A percentile compares a stretch with the other conserved stretches of the same genome.
Evolutionary conservation across 2,113 vertebrate genomes (phyloP).

Genomic region (Ardeotis arabs): DNA sequence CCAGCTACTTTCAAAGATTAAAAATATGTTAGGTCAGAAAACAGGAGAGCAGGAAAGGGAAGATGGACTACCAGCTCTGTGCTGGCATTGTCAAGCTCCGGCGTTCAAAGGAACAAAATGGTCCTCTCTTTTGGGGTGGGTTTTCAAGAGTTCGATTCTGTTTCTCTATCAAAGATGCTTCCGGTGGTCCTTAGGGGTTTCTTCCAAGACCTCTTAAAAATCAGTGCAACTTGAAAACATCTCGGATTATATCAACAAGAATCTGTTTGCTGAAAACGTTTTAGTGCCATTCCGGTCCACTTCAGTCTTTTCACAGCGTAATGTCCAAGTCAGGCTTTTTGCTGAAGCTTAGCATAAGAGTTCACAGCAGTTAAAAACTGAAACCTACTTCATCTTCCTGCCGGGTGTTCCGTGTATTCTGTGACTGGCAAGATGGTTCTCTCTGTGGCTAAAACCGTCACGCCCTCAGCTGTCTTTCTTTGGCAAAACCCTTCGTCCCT

Average conservation of each 20-base stretch:
- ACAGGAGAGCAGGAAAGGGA: not conserved
- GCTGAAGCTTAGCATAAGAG: not conserved
- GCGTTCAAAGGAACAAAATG: not conserved
- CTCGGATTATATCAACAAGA: accelerated
- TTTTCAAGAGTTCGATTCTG: not conserved
- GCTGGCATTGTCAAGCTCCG: not conserved
- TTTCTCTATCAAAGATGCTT: not conserved
- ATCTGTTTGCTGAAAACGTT: not conserved
- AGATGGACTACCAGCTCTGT: not conserved
- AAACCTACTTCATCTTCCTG: not conserved
- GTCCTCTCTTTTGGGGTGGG: not conserved
- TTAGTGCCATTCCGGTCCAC: not conserved
- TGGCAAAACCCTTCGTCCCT: not conserved
- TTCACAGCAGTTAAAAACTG: not conserved
- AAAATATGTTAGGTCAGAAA: not conserved
- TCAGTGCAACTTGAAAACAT: not conserved
- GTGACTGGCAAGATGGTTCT: not conserved
- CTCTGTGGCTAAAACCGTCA: not conserved
- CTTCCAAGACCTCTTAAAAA: not conserved
- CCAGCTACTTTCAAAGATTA: not conserved
- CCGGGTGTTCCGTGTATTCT: not conserved
- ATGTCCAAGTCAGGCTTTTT: not conserved
- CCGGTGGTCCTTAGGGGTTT: accelerated
- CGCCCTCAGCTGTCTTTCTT: not conserved
- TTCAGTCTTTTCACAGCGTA: not conserved